Percentiles rank a stretch among this genome's conserved stretches.
phyloP scores from a whole-genome alignment of 2,888 invertebrate genomes.

The Eumerus sabulonum region DNA sequence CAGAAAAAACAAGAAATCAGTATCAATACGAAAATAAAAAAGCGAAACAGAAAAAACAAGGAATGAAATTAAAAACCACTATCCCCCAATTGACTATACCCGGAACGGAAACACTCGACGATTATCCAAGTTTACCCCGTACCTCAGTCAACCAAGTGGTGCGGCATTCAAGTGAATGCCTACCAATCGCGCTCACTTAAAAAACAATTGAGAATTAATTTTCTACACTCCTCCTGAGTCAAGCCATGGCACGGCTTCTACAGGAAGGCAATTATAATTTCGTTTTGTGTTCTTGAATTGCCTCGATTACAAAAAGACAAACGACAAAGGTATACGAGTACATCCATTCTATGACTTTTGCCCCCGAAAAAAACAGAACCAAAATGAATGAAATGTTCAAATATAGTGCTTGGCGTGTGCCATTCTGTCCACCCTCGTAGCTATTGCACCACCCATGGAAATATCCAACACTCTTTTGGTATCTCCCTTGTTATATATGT shows the following conservation, averaged over 20 bases:
- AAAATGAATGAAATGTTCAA: conserved; percentile 53
- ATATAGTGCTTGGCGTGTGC: conserved; percentile 56
- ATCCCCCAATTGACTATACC: conserved; percentile 33
- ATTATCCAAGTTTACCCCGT: conserved; percentile 34
- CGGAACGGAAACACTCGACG: conserved; percentile 55
- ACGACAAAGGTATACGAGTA: not conserved
- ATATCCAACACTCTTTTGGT: conserved; percentile 30
- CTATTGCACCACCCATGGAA: conserved; percentile 35
- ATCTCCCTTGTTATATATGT: conserved; percentile 34
- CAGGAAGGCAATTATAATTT: conserved; percentile 50
- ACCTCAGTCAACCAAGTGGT: not conserved
- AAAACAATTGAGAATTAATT: conserved; percentile 67
- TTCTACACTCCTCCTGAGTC: conserved; percentile 27
- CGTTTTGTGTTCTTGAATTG: conserved; percentile 38
- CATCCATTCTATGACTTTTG: not conserved
- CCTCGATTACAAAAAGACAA: conserved; percentile 6
- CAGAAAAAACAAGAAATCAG: no score
- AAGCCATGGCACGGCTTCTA: conserved; percentile 33
- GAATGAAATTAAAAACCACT: not conserved
- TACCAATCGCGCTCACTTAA: conserved; percentile 46
- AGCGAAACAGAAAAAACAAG: not conserved
- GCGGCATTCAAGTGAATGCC: no score
- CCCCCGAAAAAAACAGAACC: conserved; percentile 38
- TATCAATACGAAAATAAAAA: conserved; percentile 20
- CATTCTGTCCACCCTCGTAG: conserved; percentile 42